Evolutionary conservation across 2,113 vertebrate genomes (phyloP).

Genomic region (Pelecanoides urinatrix): DNA sequence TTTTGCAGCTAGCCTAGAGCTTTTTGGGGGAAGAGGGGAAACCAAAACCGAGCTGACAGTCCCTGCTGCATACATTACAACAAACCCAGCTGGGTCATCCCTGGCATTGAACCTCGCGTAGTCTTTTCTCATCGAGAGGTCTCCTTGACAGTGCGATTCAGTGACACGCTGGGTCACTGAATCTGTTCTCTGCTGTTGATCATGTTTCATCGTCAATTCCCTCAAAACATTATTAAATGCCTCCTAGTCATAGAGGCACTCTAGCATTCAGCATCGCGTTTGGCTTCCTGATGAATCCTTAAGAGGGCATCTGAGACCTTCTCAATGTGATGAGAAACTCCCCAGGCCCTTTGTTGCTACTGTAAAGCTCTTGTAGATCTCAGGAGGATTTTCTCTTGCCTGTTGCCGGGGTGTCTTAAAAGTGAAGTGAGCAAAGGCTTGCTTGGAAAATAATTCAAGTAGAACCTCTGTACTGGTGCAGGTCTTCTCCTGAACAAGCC

Average conservation of each 20-base stretch:
- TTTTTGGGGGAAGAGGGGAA: background rate
- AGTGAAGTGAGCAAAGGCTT: background rate
- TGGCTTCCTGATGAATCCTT: background rate
- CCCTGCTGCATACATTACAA: background rate
- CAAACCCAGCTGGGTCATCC: background rate
- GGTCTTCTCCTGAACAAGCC: background rate
- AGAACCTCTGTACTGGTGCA: background rate
- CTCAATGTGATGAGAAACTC: rapidly evolving
- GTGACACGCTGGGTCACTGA: rapidly evolving
- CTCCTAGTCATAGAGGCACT: background rate
- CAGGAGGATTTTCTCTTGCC: too few species aligned
- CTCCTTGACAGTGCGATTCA: rapidly evolving
- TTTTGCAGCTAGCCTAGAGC: background rate
- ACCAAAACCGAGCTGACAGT: background rate
- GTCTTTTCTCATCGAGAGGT: background rate
- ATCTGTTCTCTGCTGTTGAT: background rate
- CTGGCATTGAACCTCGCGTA: rapidly evolving
- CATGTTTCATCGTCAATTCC: rapidly evolving
- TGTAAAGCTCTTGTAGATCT: too few species aligned
- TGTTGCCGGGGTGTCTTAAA: background rate
- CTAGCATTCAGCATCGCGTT: background rate
- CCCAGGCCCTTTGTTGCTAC: background rate
- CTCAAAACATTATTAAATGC: background rate
- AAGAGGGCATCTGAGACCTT: rapidly evolving
- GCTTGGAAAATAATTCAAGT: background rate